Evolutionary conservation across 2,113 vertebrate genomes (phyloP), one percentile per base, ranked within the genome.

Genomic region (Bombycilla garrulus): DNA sequence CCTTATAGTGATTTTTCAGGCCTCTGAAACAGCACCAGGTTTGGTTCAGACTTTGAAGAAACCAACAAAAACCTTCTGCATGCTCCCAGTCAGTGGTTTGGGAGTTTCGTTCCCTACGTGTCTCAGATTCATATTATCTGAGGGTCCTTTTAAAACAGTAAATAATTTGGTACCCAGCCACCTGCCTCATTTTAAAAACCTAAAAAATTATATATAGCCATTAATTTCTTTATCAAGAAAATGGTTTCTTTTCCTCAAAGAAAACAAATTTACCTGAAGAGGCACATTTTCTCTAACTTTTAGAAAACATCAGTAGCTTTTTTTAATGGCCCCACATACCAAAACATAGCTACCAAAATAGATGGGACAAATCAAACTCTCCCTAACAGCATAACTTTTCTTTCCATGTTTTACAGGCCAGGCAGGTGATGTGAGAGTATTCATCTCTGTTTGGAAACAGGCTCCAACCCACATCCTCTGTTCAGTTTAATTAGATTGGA

Each of bases 241-340:
- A 47, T 25, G 21, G 9, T 19, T 81, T 66, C 8, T 45, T 80
- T 53, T 86, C 28, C 50, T 82, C 38, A 70, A 50, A 83, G 45
- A 77, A 65, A n/a, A 38, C 0, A 47, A 29, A 58, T 31, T 24
- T 9, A 71, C 74, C 61, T 51, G 51, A 66, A 25, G 81, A 51
- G 22, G 25, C 8, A 10, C 31, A 11, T 80, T 90, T 86, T 66
- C 26, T 58, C 14, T 31, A 23, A 53, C 29, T 78, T 73, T 57
- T 31, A 86, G 45, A 62, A 76, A 76, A 83, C 0, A 0, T 45
- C 38, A 36, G 17, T 45, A 69, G 5, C 24, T 14, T 53, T 77
- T 85, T 47, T 57, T 86, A 38, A 38, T 47, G 13, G 2, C 10
- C 1, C 2, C 24, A 28, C 0, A 0, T 66, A 62, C 19, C 26